Base-by-base conservation (phyloP, 2,113 vertebrate species). In the Saimiri boliviensis region DNA sequence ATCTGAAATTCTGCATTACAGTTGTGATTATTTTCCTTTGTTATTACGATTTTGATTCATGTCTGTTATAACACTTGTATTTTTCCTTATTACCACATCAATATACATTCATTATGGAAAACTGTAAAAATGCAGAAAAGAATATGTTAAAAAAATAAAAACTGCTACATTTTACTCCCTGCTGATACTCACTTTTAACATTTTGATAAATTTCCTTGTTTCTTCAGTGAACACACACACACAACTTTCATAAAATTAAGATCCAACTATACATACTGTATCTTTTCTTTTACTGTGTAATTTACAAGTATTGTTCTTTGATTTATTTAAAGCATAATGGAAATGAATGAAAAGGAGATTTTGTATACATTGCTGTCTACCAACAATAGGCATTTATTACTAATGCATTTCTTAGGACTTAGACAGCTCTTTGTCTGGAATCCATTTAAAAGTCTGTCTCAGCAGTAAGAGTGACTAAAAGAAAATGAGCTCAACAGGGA, bases 81-180 rank as follows among this genome's bases (percentile, higher is more conserved):
- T 83, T 92, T 93, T 91, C 89, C 56, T 87, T 95, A 68, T 86
- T 87, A 88, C 19, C 42, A 56, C 77, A 71, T 90, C 66, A 54
- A 17, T 45, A 73, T 93, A 37, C 86, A 83, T 80, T 88, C 25
- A 85, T 81, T 79, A 49, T 87, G 90, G 58, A 91, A 95, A 95
- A 88, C 45, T 92, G 42, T 95, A 89, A 96, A 92, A 94, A 77
- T 88, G 11, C 8, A 94, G 66, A 80, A 94, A 96, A 93, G 17
- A 91, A 2, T 70, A 49, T 80, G 49, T 91, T 83, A 89, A 96
- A 95, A 87, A 89, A 83, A 47, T 85, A 85, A 79, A 93, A 89
- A 56, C 20, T 60, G 56, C 52, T 86, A 27, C 27, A 92, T 90
- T 92, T 76, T 96, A 83, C 40, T 88, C 21, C 35, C 76, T 83